These are phyloP conservation scores for Drosophila anceps DNA, from an alignment of 2,888 invertebrate genomes.

Conservation along the genomic window DNA sequence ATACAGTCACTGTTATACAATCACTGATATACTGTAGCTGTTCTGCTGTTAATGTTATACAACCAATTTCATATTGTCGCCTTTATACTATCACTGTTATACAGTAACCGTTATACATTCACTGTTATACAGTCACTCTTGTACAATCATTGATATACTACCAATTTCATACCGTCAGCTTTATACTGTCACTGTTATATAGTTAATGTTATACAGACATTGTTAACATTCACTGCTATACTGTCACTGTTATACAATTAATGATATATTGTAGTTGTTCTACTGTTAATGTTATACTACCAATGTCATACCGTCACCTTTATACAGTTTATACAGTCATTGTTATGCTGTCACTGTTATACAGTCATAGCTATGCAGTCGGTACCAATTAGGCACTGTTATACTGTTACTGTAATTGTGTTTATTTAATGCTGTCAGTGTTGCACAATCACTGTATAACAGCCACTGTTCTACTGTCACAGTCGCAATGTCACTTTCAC, in stretches of 20 bases:
- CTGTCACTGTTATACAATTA: background rate
- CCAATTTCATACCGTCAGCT: background rate
- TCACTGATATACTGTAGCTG: background rate
- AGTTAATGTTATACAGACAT: background rate
- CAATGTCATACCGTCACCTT: background rate
- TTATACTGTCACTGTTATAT: background rate
- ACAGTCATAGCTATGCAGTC: too few species aligned
- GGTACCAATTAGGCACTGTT: too few species aligned
- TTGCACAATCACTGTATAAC: too few species aligned
- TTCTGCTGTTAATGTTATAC: background rate
- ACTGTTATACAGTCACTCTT: background rate
- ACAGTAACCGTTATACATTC: background rate
- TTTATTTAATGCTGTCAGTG: too few species aligned
- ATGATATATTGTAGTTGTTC: background rate
- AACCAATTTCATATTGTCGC: background rate
- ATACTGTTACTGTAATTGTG: too few species aligned
- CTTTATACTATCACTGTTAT: background rate
- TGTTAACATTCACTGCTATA: background rate
- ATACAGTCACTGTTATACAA: background rate
- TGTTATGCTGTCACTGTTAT: background rate
- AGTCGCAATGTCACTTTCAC: too few species aligned
- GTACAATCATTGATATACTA: too few species aligned
- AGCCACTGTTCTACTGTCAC: too few species aligned
- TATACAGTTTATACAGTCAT: background rate
- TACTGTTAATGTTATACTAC: background rate